A percentile compares a stretch with the other conserved stretches of the same genome.
These are phyloP conservation scores for Gobio occitaniae DNA, from an alignment of 2,797 vertebrate genomes.

Conservation along the genomic window DNA sequence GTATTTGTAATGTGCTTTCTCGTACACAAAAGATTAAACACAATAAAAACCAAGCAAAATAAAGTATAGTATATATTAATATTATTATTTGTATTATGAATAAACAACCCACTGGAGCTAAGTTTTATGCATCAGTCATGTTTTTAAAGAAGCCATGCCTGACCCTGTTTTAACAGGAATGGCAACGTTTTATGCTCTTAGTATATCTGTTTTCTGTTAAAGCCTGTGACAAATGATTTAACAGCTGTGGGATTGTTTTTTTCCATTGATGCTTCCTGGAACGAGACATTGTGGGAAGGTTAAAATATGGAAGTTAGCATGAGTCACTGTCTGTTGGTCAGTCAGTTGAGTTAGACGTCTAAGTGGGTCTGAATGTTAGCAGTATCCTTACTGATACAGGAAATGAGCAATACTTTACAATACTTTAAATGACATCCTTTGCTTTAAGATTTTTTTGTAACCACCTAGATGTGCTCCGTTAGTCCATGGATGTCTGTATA, in stretches of 20 bases:
- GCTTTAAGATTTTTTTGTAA: slow-evolving; percentile 28
- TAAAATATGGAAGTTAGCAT: slow-evolving; percentile 62
- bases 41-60: not conserved
- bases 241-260: slow-evolving; percentile 50
- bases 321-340: slow-evolving; percentile 69
- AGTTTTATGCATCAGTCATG: not conserved
- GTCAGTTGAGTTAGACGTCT: slow-evolving; percentile 60
- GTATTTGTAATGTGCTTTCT: not conserved
- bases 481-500: slow-evolving; percentile 14
- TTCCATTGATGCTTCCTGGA: slow-evolving; percentile 63
- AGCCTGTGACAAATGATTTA: slow-evolving; percentile 62
- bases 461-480: not conserved
- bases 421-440: not conserved
- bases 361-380: slow-evolving; percentile 50
- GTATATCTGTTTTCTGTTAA: slow-evolving; percentile 64
- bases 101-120: not conserved
- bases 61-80: not conserved
- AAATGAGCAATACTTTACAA: slow-evolving; percentile 22
- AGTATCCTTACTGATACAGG: slow-evolving; percentile 41
- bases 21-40: not conserved
- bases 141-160: not conserved
- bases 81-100: not conserved
- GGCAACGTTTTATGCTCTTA: slow-evolving; percentile 44
- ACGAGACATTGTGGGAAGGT: slow-evolving; percentile 59
- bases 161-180: slow-evolving; percentile 18